Evolutionary conservation across 2,888 invertebrate species (phyloP).

Genomic region (Mimachlamys varia): DNA sequence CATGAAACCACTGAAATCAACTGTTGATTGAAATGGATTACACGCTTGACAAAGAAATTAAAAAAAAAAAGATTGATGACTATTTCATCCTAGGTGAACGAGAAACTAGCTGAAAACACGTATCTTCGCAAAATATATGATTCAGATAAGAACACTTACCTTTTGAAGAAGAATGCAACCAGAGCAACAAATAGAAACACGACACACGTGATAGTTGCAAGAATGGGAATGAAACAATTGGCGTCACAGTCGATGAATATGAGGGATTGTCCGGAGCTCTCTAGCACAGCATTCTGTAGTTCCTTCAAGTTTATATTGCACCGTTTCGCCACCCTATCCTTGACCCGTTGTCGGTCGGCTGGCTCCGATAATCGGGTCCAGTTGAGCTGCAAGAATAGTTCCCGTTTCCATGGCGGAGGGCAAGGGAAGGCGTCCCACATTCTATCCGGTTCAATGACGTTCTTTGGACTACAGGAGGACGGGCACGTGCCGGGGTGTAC

Average conservation of each 20-base stretch:
- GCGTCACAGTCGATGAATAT: slow-evolving; percentile 8
- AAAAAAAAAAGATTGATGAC: too few species aligned
- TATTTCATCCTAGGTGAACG: too few species aligned
- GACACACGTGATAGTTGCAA: neutral
- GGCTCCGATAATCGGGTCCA: neutral
- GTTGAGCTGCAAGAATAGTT: neutral
- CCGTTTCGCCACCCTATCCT: neutral
- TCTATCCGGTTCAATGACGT: neutral
- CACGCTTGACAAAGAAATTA: too few species aligned
- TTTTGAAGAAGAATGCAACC: slow-evolving; percentile 2
- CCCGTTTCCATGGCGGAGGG: slow-evolving; percentile 15
- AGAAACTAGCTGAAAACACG: neutral
- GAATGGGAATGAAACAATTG: neutral
- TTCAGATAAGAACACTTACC: neutral
- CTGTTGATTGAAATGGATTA: too few species aligned
- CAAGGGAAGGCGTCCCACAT: slow-evolving; percentile 20
- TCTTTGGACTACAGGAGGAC: slow-evolving; percentile 4
- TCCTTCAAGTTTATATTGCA: neutral
- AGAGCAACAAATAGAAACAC: neutral
- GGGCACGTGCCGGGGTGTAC: neutral
- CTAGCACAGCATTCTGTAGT: slow-evolving; percentile 11
- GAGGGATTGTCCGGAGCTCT: neutral
- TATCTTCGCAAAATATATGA: neutral
- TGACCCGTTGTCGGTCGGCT: neutral
- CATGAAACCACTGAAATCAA: too few species aligned